Conservation (phyloP, 2,888 invertebrate species). For the Dolichomitus sp. region DNA sequence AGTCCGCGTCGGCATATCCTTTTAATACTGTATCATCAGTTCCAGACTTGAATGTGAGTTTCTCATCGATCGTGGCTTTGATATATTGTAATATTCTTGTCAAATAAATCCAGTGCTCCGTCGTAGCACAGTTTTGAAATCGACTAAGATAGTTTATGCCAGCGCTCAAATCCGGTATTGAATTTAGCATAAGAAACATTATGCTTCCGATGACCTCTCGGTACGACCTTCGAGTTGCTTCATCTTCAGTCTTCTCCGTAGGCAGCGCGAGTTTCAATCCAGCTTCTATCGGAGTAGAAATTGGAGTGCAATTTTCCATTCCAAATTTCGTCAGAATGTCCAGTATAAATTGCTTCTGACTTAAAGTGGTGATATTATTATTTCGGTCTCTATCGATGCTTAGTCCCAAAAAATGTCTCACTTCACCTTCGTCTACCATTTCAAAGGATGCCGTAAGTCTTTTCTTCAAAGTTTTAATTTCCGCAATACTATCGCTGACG, state of each 20-base stretch:
- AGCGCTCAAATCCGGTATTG: background rate
- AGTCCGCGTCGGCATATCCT: no score
- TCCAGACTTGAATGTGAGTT: no score
- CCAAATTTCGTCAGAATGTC: constrained; percentile 3
- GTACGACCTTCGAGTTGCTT: background rate
- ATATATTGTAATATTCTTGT: background rate
- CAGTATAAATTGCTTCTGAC: constrained; percentile 10
- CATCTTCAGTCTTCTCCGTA: background rate
- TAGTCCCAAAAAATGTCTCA: background rate
- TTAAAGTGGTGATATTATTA: background rate
- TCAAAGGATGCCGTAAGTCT: background rate
- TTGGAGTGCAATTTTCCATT: constrained; percentile 7
- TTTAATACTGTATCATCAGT: no score
- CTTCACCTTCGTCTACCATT: constrained; percentile 14
- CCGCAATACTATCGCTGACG: background rate
- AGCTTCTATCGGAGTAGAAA: constrained; percentile 1
- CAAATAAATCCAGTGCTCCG: background rate
- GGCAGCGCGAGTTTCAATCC: background rate
- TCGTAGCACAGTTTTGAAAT: background rate
- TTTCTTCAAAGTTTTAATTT: background rate
- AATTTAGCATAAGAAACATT: constrained; percentile 3
- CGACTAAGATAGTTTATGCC: background rate
- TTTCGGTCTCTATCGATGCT: constrained; percentile 1
- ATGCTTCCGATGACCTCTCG: constrained; percentile 39
- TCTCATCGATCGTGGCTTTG: no score